phyloP scores from a whole-genome alignment of 1,140 invertebrate genomes.

The Elymnias hypermnestra region DNA sequence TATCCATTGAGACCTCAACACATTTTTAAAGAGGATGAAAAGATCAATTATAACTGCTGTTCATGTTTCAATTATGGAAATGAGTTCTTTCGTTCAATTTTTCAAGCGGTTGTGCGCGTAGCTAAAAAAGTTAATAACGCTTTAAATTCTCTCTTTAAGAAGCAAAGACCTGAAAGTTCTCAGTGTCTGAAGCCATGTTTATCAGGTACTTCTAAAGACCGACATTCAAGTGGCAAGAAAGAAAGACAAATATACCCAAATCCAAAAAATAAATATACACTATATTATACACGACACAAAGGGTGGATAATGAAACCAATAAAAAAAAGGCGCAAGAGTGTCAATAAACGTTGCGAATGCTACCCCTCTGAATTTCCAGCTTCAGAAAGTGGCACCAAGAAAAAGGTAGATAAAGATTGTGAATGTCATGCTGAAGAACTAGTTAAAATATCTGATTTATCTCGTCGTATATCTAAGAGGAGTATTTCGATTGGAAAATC shows the following conservation, averaged over 20 bases:
- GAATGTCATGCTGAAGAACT: too few relatives aligned
- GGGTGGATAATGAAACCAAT: conserved; percentile 28
- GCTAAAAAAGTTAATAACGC: conserved; percentile 9
- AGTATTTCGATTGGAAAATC: too few relatives aligned
- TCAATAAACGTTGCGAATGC: background rate
- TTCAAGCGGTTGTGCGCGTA: background rate
- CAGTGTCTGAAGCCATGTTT: background rate
- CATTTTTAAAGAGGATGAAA: background rate
- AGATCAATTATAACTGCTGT: background rate
- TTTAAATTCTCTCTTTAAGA: conserved; percentile 13
- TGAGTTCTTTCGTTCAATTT: conserved; percentile 5
- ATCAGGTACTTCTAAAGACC: background rate
- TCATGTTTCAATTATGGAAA: conserved; percentile 1
- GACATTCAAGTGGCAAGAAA: background rate
- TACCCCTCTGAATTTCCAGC: background rate
- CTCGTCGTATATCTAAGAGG: too few relatives aligned
- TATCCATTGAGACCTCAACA: conserved; percentile 25
- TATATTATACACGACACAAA: conserved; percentile 19
- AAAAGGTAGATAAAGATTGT: background rate
- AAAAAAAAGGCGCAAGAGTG: background rate
- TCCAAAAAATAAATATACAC: conserved; percentile 24
- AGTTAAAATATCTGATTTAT: too few relatives aligned
- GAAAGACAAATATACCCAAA: conserved; percentile 6
- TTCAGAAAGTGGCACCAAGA: background rate
- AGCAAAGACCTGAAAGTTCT: background rate